A percentile compares a stretch with the other conserved stretches of the same genome.
Conservation (phyloP, 2,888 invertebrate species). For the Volucella inflata region DNA sequence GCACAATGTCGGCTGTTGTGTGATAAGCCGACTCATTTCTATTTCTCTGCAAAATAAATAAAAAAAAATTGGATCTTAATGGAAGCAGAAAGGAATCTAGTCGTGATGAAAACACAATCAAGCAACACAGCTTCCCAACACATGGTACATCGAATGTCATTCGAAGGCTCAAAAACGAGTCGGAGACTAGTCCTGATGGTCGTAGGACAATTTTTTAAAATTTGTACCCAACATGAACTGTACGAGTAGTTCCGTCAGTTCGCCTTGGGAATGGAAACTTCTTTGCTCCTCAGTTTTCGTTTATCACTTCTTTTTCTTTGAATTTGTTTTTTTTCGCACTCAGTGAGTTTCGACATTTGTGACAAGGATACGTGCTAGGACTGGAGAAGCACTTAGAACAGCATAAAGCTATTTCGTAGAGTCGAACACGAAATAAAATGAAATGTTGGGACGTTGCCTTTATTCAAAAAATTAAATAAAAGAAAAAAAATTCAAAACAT, state of each 20-base stretch:
- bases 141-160: background rate
- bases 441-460: slow-evolving; percentile 61
- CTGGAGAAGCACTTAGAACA: slow-evolving; percentile 48
- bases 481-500: slow-evolving; percentile 22
- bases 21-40: slow-evolving; percentile 54
- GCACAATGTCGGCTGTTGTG: slow-evolving; percentile 4
- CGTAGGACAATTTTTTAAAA: slow-evolving; percentile 31
- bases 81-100: slow-evolving; percentile 22
- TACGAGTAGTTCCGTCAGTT: too few relatives aligned
- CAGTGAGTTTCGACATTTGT: slow-evolving; percentile 69
- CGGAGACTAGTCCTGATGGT: slow-evolving; percentile 5
- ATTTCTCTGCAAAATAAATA: slow-evolving; percentile 33
- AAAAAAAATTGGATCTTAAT: slow-evolving; percentile 20
- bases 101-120: slow-evolving; percentile 47
- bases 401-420: slow-evolving; percentile 61
- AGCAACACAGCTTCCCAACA: slow-evolving; percentile 36
- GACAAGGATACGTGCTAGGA: slow-evolving; percentile 71
- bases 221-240: slow-evolving; percentile 19
- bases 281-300: slow-evolving; percentile 54
- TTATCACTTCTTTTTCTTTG: slow-evolving; percentile 12
- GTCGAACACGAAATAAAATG: slow-evolving; percentile 69
- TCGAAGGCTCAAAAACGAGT: background rate
- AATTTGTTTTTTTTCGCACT: slow-evolving; percentile 20
- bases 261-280: slow-evolving; percentile 32
- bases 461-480: slow-evolving; percentile 41